Base-by-base conservation (phyloP, 2,888 invertebrate species). In the Chrysolina haemoptera region DNA sequence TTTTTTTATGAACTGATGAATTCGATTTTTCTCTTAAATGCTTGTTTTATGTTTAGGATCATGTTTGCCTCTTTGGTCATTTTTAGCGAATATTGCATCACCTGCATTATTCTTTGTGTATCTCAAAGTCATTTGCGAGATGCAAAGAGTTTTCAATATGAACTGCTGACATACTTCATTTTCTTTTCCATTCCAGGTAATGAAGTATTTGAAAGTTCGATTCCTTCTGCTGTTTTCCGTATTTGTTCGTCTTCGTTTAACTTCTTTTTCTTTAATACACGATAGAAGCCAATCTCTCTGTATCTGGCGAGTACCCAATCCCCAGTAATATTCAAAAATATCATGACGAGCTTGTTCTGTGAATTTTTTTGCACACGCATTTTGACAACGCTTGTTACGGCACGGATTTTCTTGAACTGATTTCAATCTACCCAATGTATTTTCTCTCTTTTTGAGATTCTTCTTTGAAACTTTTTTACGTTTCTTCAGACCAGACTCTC, bases 171-270 rank as follows among this genome's bases (percentile, higher is more conserved):
- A 74, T 0, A 78, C 76, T 70, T 70, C 50, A 43, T 20, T 8
- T 43, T 72, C 55, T 1, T 22, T 55, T n/a, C 65, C 72, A 41
- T 72, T 59, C 74, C 74, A 74, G 40, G 62, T 43, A 41, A 74
- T 72, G 20, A 71, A 43, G 43, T 76, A 76, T 41, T 70, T 72
- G 68, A 62, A 74, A 22, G 69, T 73, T 55, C 55, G 69, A 14
- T 73, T 18, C 59, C 72, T 69, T 72, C 74, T 76, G 50, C 73
- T 75, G 64, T 68, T 68, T 68, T 79, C 80, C 64, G 79, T 82
- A 18, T 78, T 40, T 70, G 22, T 22, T 66, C 59, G 59, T 62
- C 70, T 75, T 50, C 73, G 55, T 76, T 75, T 75, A 5, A 73
- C 53, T 62, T 50, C 69, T 27, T 50, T 50, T 22, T 72, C 72